Conservation (phyloP, 2,797 vertebrate genomes). For the Falco naumanni region DNA sequence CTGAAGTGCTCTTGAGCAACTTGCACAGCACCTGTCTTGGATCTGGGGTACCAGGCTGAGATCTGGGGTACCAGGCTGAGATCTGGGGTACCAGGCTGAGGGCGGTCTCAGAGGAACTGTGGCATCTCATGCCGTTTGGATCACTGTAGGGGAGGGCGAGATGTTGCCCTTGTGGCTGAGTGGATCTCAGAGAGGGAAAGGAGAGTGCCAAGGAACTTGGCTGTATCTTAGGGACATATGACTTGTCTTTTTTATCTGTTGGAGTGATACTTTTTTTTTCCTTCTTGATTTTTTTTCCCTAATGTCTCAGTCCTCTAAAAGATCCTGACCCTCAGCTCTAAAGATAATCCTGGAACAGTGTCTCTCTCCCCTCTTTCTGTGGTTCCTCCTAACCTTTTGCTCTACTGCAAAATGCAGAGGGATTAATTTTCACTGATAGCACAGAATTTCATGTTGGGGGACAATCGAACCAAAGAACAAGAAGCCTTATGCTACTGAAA, state of each 20-base stretch:
- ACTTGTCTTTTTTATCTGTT: background rate
- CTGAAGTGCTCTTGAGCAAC: background rate
- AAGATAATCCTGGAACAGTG: background rate
- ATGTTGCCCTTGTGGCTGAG: background rate
- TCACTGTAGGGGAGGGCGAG: background rate
- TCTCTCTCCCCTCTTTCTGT: background rate
- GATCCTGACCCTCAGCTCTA: background rate
- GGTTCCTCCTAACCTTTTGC: background rate
- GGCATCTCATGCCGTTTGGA: background rate
- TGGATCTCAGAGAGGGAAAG: background rate
- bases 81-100: background rate
- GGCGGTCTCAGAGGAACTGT: background rate
- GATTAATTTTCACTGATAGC: constrained; percentile 36
- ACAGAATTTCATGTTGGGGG: background rate
- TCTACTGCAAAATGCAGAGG: background rate
- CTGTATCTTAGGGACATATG: background rate
- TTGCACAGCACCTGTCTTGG: rapidly evolving
- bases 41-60: background rate
- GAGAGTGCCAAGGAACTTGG: background rate
- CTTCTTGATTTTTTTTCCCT: no score
- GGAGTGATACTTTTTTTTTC: background rate
- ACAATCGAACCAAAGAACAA: background rate
- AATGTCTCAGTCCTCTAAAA: background rate
- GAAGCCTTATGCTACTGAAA: background rate
- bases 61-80: background rate